Conservation (phyloP, 2,113 vertebrate genomes). For the Macquaria australasica region DNA sequence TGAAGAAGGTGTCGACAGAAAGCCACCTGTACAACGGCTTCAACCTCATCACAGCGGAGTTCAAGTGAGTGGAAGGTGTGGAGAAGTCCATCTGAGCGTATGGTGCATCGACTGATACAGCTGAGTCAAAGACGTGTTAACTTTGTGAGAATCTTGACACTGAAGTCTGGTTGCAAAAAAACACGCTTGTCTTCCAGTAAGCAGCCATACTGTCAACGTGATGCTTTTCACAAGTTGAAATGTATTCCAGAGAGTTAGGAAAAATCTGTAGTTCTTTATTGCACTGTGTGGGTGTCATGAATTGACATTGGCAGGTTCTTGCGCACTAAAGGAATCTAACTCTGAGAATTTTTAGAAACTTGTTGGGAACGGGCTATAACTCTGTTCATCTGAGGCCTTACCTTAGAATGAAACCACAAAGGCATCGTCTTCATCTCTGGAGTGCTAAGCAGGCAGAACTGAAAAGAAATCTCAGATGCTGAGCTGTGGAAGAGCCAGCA, state of each 20-base stretch:
- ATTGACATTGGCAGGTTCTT: background rate
- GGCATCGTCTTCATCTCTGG: conserved; percentile 38
- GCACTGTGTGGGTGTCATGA: conserved; percentile 13
- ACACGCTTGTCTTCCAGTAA: background rate
- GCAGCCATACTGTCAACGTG: background rate
- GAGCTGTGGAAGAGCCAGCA: conserved; percentile 32
- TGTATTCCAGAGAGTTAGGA: background rate
- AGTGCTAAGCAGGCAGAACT: conserved; percentile 21
- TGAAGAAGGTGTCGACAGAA: conserved; percentile 93
- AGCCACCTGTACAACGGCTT: conserved; percentile 96
- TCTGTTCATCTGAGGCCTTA: conserved; percentile 30
- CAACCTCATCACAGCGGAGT: conserved; percentile 95
- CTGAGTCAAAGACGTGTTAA: conserved; percentile 5
- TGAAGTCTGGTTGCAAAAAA: background rate
- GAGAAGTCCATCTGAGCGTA: background rate
- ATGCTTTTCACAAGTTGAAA: background rate
- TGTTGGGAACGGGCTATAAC: background rate
- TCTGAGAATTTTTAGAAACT: background rate
- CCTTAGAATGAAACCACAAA: conserved; percentile 37
- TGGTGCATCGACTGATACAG: background rate
- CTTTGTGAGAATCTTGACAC: background rate
- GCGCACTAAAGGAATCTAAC: background rate
- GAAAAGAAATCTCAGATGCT: conserved; percentile 45
- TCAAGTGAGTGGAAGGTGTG: conserved; percentile 88
- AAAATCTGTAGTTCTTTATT: background rate